phyloP scores from a whole-genome alignment of 2,113 vertebrate genomes.

The Varanus komodoensis region DNA sequence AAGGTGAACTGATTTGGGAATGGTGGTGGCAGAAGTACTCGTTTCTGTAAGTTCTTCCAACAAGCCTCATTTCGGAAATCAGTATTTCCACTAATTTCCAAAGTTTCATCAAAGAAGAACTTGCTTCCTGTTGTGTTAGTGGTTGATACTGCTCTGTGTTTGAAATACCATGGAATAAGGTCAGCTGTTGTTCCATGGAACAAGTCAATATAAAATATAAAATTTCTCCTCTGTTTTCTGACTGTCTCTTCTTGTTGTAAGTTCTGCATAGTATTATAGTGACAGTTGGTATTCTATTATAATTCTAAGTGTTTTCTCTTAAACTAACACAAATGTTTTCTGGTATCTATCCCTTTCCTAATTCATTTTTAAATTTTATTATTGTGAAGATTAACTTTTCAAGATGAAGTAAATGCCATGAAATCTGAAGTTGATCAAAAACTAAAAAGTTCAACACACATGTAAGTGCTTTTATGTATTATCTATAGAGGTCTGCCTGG shows the following conservation, averaged over 20 bases:
- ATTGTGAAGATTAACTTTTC: slow-evolving; percentile 19
- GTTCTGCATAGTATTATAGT: background rate
- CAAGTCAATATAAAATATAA: background rate
- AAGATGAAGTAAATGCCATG: background rate
- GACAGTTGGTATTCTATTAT: background rate
- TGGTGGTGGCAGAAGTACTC: background rate
- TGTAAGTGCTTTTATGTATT: slow-evolving; percentile 4
- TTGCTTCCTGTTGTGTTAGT: no score
- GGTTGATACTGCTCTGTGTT: background rate
- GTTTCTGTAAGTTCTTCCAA: no score
- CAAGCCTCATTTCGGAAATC: no score
- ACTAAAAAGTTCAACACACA: background rate
- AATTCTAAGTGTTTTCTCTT: background rate
- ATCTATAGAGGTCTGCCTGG: background rate
- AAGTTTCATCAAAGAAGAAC: no score
- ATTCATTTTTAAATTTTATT: background rate
- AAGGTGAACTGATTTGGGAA: background rate
- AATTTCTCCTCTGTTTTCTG: background rate
- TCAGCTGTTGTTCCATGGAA: background rate
- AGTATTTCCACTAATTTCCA: no score
- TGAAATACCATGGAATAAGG: background rate
- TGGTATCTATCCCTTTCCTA: background rate
- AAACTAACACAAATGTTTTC: background rate
- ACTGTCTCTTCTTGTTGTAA: background rate
- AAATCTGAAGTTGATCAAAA: background rate